These are phyloP conservation scores for Chrysochloris asiatica DNA, from an alignment of 2,113 vertebrate genomes.

Conservation along the genomic window DNA sequence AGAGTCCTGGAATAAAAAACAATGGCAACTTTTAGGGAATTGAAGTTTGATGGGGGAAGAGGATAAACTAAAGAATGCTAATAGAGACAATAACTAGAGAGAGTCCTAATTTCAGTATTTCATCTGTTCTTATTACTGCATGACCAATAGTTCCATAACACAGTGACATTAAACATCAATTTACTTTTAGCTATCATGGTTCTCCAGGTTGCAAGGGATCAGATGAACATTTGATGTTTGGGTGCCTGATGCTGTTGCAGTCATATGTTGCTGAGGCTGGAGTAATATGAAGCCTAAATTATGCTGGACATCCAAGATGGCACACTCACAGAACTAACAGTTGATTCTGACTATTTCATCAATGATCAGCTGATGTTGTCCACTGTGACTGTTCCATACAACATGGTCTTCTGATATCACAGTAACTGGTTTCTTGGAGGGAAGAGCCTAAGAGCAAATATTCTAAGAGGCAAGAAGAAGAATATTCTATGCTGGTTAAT, in stretches of 20 bases:
- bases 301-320: neutral
- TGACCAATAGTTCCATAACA: neutral
- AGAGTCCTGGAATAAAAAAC: rapidly evolving
- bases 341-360: neutral
- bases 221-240: rapidly evolving
- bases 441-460: rapidly evolving
- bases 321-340: rapidly evolving
- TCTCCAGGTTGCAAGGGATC: rapidly evolving
- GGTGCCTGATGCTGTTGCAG: rapidly evolving
- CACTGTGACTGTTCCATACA: rapidly evolving
- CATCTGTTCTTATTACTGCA: rapidly evolving
- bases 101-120: rapidly evolving
- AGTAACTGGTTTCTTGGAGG: neutral
- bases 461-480: neutral
- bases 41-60: rapidly evolving
- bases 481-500: neutral
- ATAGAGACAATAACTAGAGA: rapidly evolving
- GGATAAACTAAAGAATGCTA: rapidly evolving
- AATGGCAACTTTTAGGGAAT: neutral
- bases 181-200: neutral
- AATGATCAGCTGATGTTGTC: neutral
- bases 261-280: neutral
- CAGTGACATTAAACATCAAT: rapidly evolving
- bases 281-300: rapidly evolving
- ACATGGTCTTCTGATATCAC: neutral